Evolutionary conservation across 2,113 vertebrate genomes (phyloP).

Genomic region (Misgurnus mizolepis): DNA sequence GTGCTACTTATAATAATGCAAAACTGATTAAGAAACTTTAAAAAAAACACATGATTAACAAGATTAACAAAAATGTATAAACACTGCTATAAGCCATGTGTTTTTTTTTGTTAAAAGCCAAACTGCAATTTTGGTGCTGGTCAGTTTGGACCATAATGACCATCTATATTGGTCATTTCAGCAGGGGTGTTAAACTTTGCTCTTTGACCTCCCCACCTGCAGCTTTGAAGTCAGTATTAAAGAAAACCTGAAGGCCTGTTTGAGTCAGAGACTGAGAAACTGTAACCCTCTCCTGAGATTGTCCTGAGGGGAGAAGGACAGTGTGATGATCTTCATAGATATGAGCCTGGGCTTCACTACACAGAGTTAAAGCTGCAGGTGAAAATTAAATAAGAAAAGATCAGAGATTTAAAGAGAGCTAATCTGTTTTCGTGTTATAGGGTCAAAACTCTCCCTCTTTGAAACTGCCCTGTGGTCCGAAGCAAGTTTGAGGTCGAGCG

Average conservation of each 20-base stretch:
- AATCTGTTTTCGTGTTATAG: background rate
- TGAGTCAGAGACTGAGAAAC: no score
- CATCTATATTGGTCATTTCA: no score
- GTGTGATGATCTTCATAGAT: background rate
- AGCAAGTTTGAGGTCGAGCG: background rate
- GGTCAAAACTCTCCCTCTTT: background rate
- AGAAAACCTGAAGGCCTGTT: no score
- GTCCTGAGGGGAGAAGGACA: background rate
- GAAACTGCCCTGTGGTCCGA: background rate
- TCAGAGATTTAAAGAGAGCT: background rate
- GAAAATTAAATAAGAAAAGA: background rate
- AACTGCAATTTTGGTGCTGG: no score
- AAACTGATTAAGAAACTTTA: no score
- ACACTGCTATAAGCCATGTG: no score
- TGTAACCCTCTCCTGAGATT: background rate
- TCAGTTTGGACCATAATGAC: no score
- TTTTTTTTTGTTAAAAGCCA: no score
- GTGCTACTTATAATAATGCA: no score
- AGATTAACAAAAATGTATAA: no score
- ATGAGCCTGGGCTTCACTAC: constrained; percentile 4
- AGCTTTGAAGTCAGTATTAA: constrained; percentile 13
- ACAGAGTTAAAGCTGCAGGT: constrained; percentile 11
- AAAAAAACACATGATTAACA: no score
- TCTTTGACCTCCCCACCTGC: background rate
- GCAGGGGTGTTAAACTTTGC: no score